phyloP scores from a whole-genome alignment of 2,888 invertebrate species.

The Drosophila conformis region DNA sequence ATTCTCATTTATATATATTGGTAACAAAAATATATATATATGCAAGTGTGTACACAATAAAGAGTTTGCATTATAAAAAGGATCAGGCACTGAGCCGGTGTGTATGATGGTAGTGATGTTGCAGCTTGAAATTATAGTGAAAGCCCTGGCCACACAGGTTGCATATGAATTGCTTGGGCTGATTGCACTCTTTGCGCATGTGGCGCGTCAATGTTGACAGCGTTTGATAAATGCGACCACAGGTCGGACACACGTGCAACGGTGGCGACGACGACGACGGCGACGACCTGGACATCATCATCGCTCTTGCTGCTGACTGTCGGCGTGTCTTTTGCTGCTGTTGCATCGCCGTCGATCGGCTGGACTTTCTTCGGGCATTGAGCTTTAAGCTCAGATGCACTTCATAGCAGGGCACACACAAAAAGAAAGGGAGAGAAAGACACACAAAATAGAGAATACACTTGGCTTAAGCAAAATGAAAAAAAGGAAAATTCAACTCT shows the following conservation, averaged over 20 bases:
- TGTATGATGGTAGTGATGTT: conserved; percentile 73
- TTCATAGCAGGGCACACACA: conserved; percentile 15
- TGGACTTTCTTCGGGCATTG: conserved; percentile 45
- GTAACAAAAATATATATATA: conserved; percentile 40
- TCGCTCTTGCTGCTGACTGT: conserved; percentile 21
- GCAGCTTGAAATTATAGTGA: conserved; percentile 82
- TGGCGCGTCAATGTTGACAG: conserved; percentile 86
- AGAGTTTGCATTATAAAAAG: conserved; percentile 12
- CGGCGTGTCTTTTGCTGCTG: conserved; percentile 48
- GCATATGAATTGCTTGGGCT: conserved; percentile 80
- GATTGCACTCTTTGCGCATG: conserved; percentile 83
- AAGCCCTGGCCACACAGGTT: conserved; percentile 80
- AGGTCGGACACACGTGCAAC: conserved; percentile 65
- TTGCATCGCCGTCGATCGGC: conserved; percentile 43
- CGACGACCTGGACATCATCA: conserved; percentile 12
- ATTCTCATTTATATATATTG: conserved; percentile 4
- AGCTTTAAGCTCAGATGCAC: conserved; percentile 35
- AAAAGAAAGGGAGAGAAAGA: conserved; percentile 35
- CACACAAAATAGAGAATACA: conserved; percentile 46
- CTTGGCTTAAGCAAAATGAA: conserved; percentile 31
- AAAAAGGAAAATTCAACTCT: conserved; percentile 5
- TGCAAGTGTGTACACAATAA: conserved; percentile 17
- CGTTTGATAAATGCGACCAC: conserved; percentile 76
- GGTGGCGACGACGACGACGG: conserved; percentile 27
- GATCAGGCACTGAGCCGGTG: conserved; percentile 42